Base-by-base conservation (phyloP, 2,888 invertebrate genomes). In the Parascotia fuliginaria region DNA sequence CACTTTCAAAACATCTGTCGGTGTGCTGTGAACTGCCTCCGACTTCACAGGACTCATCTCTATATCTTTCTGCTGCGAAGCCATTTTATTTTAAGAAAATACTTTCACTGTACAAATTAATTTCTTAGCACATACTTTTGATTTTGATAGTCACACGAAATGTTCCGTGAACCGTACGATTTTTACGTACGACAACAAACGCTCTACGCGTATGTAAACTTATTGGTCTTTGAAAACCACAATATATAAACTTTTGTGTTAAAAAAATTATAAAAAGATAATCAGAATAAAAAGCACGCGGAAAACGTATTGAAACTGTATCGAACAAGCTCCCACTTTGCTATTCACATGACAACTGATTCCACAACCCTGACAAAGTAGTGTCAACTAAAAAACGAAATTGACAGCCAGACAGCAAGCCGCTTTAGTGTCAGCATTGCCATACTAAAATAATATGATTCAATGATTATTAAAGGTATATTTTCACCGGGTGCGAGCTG, bases 1-100 rank as follows among this genome's bases (percentile, higher is more conserved):
- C 29, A 81, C 65, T 34, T 63, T 70, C 22, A 81, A 53, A 28
- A 76, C 79, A 2, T 86, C 84, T 0, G 63, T 46, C 6, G 70
- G 60, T 4, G 48, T 39, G 42, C 67, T 77, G n/a, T 73, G 68
- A 31, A 65, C 71, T 4, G 70, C 62, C 40, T 79, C 79, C 0
- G 73, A 55, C 52, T 82, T 89, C 31, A 91, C 84, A 3, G 89
- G 87, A 50, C 85, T 89, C 60, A 92, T 49, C 65, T 91, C 90
- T 37, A 92, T 92, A 59, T 89, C 90, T 73, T 88, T 91, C 49
- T 87, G 85, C 9, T 78, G 75, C 1, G 86, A 79, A 71, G 76
- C 68, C 89, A 89, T 89, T 59, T 53, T 81, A 43, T 44, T 22
- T 28, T 13, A 31, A 48, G 29, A 34, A 13, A 14, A 28, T 34